Evolutionary conservation across 2,888 invertebrate species (phyloP), one percentile per base, ranked within the genome.

Genomic region (Anticlea derivata): DNA sequence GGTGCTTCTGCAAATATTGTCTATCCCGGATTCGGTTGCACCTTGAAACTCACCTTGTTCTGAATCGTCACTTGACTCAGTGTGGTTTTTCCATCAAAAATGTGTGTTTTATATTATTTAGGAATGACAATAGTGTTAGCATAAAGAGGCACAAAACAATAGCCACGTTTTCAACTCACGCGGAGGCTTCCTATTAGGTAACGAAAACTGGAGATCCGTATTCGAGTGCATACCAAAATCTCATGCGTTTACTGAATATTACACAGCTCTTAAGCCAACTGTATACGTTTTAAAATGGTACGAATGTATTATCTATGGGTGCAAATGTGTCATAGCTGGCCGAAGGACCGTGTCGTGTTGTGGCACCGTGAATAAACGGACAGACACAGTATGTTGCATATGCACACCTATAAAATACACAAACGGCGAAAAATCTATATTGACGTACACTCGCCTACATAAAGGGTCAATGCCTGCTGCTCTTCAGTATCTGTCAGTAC

Each of bases 311-410:
- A 20, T 27, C 47, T 27, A 11, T 48, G 41, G 24, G 38, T 50
- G 56, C 41, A 58, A 54, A 45, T 30, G 24, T 57, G 55, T 53
- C 6, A 26, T 61, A 58, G 71, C 45, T 43, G 58, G 55, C 68
- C 49, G 60, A 70, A 78, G 70, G 70, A 79, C 81, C 83, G 79
- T 86, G 80, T 78, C 83, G 76, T 73, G 70, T 81, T 80, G 77
- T 82, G 78, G 71, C 72, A 84, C 85, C 87, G 82, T 86, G 82
- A 68, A 80, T 84, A 88, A 88, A 85, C 75, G 83, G 78, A 80
- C 86, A 80, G 64, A 80, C 75, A 65, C 65, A 24, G 60, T 64
- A 63, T 66, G 31, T 75, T 81, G 77, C 76, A 83, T 80, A 78
- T 73, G 77, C 74, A 78, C 78, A 78, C 61, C 66, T 70, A 79